Conservation (phyloP, 2,113 vertebrate genomes). For the Sceloporus undulatus region DNA sequence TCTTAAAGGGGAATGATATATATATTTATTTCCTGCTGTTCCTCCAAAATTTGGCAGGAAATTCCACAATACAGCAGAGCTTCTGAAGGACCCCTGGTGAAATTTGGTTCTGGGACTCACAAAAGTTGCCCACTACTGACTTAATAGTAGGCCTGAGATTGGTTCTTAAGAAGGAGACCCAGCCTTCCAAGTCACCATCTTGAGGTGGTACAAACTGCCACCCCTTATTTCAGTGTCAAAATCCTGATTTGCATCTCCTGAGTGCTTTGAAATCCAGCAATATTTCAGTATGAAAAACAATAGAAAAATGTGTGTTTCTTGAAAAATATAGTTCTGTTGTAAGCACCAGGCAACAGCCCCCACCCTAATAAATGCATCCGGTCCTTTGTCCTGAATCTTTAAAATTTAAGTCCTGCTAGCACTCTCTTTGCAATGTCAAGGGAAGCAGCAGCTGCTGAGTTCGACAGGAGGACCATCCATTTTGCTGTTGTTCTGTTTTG, state of each 20-base stretch:
- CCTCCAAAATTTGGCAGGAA: no score
- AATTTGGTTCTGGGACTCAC: no score
- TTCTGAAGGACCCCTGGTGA: no score
- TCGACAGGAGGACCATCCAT: slow-evolving; percentile 24
- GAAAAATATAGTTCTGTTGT: not conserved
- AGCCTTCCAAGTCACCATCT: not conserved
- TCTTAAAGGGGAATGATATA: no score
- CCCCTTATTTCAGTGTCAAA: not conserved
- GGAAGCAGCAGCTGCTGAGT: slow-evolving; percentile 37
- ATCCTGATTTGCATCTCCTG: not conserved
- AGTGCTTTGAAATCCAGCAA: not conserved
- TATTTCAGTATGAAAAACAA: not conserved
- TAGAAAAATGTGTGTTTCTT: not conserved
- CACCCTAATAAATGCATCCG: slow-evolving; percentile 33
- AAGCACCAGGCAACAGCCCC: not conserved
- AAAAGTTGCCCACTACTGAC: no score
- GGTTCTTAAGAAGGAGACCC: not conserved
- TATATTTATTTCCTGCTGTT: no score
- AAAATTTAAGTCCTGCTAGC: slow-evolving; percentile 28
- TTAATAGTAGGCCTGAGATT: no score
- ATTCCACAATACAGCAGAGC: no score
- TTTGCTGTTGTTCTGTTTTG: slow-evolving; percentile 49
- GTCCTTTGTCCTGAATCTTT: slow-evolving; percentile 29
- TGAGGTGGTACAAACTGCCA: not conserved
- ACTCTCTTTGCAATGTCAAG: slow-evolving; percentile 21